A percentile compares a stretch with the other conserved stretches of the same genome.
These are phyloP conservation scores for Spinibarbus caldwelli DNA, from an alignment of 2,797 vertebrate genomes.

Conservation along the genomic window DNA sequence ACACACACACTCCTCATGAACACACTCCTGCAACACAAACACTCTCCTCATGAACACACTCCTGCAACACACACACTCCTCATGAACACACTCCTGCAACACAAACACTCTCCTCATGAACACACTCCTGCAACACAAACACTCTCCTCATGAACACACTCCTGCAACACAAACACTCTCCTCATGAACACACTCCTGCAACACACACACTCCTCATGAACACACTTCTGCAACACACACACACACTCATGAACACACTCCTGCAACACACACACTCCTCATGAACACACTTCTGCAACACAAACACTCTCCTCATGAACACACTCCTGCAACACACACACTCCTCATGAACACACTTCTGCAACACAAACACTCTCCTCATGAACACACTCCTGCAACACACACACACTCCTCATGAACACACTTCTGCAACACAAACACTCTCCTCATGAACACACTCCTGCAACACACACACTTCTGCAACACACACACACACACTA, in stretches of 20 bases:
- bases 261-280: neutral
- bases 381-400: too few relatives aligned
- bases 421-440: too few relatives aligned
- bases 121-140: constrained; percentile 30
- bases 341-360: neutral
- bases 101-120: too few relatives aligned
- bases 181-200: constrained; percentile 57
- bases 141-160: constrained; percentile 26
- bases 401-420: constrained; percentile 31
- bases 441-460: constrained; percentile 56
- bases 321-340: neutral
- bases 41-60: too few relatives aligned
- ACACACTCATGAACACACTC: constrained; percentile 51
- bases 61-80: too few relatives aligned
- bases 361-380: too few relatives aligned
- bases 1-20: neutral
- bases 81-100: too few relatives aligned
- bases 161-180: too few relatives aligned
- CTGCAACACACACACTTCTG: constrained; percentile 61
- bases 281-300: too few relatives aligned
- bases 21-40: too few relatives aligned
- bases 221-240: constrained; percentile 65
- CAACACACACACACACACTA: constrained; percentile 64
- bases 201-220: too few relatives aligned
- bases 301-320: neutral